These are phyloP conservation scores for Cecidostiba fungosa DNA, from an alignment of 2,888 invertebrate species.

Conservation along the genomic window DNA sequence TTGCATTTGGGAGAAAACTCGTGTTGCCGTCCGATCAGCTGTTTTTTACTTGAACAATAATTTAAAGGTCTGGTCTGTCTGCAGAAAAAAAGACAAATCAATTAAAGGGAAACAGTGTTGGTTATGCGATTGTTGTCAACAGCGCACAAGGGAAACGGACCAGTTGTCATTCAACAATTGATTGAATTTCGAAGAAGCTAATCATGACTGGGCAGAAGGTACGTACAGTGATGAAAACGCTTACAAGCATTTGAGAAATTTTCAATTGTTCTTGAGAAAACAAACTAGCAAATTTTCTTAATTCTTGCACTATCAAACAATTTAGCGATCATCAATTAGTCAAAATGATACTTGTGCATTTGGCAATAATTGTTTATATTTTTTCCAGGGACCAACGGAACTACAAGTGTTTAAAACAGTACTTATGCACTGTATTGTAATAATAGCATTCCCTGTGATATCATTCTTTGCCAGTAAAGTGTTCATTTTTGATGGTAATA, in stretches of 20 bases:
- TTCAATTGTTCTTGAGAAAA: background rate
- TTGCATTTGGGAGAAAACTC: background rate
- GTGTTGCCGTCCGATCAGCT: background rate
- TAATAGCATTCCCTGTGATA: conserved; percentile 88
- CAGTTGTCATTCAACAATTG: conserved; percentile 32
- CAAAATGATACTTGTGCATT: background rate
- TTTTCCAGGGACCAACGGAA: conserved; percentile 85
- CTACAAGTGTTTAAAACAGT: conserved; percentile 88
- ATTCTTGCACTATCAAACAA: background rate
- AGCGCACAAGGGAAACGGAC: background rate
- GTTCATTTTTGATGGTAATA: conserved; percentile 86
- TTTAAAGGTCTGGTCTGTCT: background rate
- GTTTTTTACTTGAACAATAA: background rate
- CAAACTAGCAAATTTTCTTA: background rate
- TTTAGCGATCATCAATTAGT: background rate
- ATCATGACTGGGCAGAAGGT: conserved; percentile 49
- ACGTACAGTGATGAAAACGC: conserved; percentile 22
- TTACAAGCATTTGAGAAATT: background rate
- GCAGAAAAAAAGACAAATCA: background rate
- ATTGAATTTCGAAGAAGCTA: conserved; percentile 3
- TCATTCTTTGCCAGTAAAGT: conserved; percentile 88
- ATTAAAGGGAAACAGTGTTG: background rate
- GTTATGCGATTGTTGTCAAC: conserved; percentile 45
- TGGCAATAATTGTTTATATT: conserved; percentile 51
- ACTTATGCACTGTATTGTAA: conserved; percentile 88